These are phyloP conservation scores for Sylvietta virens DNA, from an alignment of 2,113 vertebrate genomes.

Conservation along the genomic window DNA sequence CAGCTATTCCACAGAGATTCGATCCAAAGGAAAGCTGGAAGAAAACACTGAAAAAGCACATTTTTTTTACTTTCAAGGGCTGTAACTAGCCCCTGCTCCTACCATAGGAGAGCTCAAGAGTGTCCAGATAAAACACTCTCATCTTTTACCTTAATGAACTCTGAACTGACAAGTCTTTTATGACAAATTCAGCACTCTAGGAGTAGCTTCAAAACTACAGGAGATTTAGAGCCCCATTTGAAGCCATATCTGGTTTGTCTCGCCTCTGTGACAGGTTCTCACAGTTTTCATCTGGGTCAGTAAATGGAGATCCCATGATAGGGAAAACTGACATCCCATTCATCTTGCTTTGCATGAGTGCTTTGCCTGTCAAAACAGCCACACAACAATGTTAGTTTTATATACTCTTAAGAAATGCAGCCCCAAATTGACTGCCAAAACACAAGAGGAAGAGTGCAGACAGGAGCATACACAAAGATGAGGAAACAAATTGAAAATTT, in stretches of 20 bases:
- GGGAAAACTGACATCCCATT: conserved; percentile 70
- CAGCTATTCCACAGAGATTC: conserved; percentile 30
- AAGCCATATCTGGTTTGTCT: conserved; percentile 59
- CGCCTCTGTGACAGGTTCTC: conserved; percentile 62
- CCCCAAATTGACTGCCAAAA: conserved; percentile 51
- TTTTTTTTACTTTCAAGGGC: conserved; percentile 11
- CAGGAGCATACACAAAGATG: conserved; percentile 32
- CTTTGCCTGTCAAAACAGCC: conserved; percentile 57
- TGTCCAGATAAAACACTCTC: conserved; percentile 64
- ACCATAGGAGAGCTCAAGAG: conserved; percentile 8
- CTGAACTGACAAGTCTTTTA: conserved; percentile 71
- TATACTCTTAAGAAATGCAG: conserved; percentile 56
- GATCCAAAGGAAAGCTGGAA: conserved; percentile 26
- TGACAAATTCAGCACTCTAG: conserved; percentile 69
- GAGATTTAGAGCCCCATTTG: conserved; percentile 67
- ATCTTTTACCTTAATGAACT: conserved; percentile 77
- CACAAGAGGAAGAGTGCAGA: not conserved
- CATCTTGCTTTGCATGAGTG: conserved; percentile 74
- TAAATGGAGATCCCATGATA: conserved; percentile 74
- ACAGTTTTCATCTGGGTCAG: conserved; percentile 72
- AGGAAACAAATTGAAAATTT: conserved; percentile 32
- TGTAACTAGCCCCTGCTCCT: not conserved
- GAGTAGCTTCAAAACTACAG: conserved; percentile 59
- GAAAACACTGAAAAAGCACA: conserved; percentile 38
- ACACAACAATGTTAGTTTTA: conserved; percentile 67